These are phyloP conservation scores for Semotilus atromaculatus DNA, from an alignment of 2,797 vertebrate genomes.

Conservation along the genomic window DNA sequence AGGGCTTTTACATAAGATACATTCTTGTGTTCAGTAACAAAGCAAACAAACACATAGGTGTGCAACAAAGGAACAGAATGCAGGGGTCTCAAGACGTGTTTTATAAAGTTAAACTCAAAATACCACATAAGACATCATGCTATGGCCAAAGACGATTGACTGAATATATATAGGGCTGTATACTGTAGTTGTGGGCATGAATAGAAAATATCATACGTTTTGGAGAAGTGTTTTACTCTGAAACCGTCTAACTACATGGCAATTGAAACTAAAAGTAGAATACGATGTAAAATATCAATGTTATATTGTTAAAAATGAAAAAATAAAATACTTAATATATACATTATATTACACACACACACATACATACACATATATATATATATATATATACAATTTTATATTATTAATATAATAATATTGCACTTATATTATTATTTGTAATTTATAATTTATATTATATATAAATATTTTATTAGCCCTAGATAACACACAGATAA, in stretches of 20 bases:
- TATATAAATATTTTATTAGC: too few species aligned
- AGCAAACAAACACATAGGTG: background rate
- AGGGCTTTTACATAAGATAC: background rate
- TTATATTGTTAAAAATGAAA: background rate
- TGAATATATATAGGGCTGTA: background rate
- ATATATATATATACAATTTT: too few species aligned
- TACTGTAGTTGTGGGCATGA: background rate
- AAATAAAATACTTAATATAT: background rate
- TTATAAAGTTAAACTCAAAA: background rate
- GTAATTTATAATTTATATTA: too few species aligned
- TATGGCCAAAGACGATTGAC: background rate
- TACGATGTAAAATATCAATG: background rate
- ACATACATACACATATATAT: too few species aligned
- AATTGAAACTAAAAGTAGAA: background rate
- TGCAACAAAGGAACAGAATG: background rate
- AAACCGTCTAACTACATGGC: background rate
- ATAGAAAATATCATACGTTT: background rate
- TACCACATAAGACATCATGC: background rate
- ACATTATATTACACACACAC: too few species aligned
- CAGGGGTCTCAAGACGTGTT: background rate
- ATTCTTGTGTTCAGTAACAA: conserved; percentile 2
- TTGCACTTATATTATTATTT: too few species aligned
- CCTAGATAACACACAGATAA: background rate
- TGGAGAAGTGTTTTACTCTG: background rate
- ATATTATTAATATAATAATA: background rate